Evolutionary conservation across 2,797 vertebrate genomes (phyloP).

Genomic region (Trichosurus vulpecula): DNA sequence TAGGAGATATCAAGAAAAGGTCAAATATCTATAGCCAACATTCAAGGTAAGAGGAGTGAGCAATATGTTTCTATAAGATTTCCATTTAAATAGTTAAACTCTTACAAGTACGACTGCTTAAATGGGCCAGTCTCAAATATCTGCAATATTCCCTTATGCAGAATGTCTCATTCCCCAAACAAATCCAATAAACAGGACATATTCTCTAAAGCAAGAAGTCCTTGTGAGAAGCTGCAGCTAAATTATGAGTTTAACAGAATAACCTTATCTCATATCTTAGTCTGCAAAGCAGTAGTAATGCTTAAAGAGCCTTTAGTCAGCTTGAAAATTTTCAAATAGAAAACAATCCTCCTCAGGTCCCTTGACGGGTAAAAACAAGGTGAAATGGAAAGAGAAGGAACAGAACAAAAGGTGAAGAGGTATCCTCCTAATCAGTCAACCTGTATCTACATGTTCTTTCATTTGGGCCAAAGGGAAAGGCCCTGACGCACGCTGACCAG

Average conservation of each 20-base stretch:
- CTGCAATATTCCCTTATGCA: conserved; percentile 55
- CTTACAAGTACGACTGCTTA: not conserved
- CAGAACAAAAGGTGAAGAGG: conserved; percentile 68
- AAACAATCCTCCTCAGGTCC: conserved; percentile 59
- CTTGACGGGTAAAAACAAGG: conserved; percentile 59
- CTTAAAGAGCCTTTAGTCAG: conserved; percentile 67
- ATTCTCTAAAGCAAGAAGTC: conserved; percentile 36
- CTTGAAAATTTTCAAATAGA: conserved; percentile 60
- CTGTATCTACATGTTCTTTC: conserved; percentile 65
- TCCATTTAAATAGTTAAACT: not conserved
- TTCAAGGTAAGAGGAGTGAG: not conserved
- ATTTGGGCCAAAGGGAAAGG: conserved; percentile 38
- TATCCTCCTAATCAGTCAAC: conserved; percentile 69
- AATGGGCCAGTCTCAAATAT: conserved; percentile 11
- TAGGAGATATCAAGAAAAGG: not conserved
- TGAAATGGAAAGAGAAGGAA: conserved; percentile 64
- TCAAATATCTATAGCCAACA: not conserved
- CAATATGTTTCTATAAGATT: not conserved
- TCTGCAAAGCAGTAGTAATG: conserved; percentile 47
- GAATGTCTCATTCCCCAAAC: conserved; percentile 39
- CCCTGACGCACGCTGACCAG: conserved; percentile 49
- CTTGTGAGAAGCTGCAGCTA: conserved; percentile 28
- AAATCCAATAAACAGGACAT: conserved; percentile 34
- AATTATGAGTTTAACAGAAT: conserved; percentile 35
- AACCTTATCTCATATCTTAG: conserved; percentile 59